These are phyloP conservation scores for Drosophila insularis DNA, from an alignment of 1,140 invertebrate species.

Conservation along the genomic window DNA sequence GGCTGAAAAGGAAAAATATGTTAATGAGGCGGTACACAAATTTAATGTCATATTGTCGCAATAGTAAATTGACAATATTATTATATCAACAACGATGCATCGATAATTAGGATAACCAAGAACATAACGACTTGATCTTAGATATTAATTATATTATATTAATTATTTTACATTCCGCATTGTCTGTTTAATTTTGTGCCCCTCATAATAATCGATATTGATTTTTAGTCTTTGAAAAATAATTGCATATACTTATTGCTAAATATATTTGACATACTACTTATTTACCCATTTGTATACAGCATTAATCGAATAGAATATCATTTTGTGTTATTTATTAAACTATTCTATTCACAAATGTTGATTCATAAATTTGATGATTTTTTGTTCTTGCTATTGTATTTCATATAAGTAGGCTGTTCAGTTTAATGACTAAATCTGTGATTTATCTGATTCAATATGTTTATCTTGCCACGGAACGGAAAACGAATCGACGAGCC, in stretches of 20 bases:
- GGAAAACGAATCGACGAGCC: conserved; percentile 3
- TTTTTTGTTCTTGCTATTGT: neutral
- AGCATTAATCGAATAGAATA: no score
- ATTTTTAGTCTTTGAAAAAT: no score
- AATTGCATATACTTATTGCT: no score
- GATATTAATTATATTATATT: neutral
- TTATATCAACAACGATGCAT: no score
- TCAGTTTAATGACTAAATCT: neutral
- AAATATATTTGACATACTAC: no score
- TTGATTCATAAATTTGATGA: neutral
- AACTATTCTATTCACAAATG: neutral
- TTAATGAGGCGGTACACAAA: conserved; percentile 52
- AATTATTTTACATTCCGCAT: neutral
- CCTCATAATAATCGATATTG: neutral
- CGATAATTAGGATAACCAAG: neutral
- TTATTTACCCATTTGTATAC: no score
- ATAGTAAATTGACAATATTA: no score
- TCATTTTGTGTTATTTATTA: neutral
- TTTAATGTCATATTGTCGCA: conserved; percentile 54
- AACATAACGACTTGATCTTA: no score
- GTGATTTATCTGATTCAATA: neutral
- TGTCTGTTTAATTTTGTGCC: neutral
- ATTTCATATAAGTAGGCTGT: neutral
- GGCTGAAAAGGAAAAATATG: conserved; percentile 83
- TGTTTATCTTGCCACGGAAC: conserved; percentile 1